Percentiles rank a stretch among this genome's conserved stretches.
Conservation (phyloP, 2,797 vertebrate genomes). For the Varecia variegata region DNA sequence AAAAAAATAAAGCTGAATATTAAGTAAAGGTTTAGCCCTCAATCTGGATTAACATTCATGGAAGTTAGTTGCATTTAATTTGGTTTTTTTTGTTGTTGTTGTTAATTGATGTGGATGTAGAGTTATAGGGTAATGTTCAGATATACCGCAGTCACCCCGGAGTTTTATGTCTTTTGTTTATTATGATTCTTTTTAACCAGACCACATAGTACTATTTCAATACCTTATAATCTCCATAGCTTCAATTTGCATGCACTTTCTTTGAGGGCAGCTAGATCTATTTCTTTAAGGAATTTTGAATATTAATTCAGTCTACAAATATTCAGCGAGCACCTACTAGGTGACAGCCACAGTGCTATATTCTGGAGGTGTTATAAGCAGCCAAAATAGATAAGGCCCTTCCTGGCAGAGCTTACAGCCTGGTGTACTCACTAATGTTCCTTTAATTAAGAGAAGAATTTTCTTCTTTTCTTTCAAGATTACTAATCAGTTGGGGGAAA, state of each 20-base stretch:
- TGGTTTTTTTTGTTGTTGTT: not conserved
- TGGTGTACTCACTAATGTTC: not conserved
- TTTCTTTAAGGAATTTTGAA: not conserved
- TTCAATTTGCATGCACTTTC: not conserved
- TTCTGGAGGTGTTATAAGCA: not conserved
- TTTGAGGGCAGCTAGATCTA: not conserved
- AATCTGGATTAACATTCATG: not conserved
- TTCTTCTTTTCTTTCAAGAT: not conserved
- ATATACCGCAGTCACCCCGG: not conserved
- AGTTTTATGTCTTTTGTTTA: not conserved
- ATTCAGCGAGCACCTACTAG: not conserved
- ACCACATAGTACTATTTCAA: not conserved
- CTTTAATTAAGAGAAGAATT: not conserved
- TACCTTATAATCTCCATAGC: not conserved
- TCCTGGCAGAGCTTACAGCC: not conserved
- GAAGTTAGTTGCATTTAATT: not conserved
- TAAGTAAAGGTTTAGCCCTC: not conserved
- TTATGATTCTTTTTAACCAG: not conserved
- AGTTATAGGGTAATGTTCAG: not conserved
- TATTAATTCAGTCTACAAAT: not conserved
- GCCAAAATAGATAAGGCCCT: not conserved
- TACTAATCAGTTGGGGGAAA: not conserved
- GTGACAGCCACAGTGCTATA: not conserved
- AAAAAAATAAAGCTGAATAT: slow-evolving; percentile 33
- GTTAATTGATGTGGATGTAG: not conserved